phyloP scores from a whole-genome alignment of 2,797 vertebrate species.

The Orientallactaga sibirica region DNA sequence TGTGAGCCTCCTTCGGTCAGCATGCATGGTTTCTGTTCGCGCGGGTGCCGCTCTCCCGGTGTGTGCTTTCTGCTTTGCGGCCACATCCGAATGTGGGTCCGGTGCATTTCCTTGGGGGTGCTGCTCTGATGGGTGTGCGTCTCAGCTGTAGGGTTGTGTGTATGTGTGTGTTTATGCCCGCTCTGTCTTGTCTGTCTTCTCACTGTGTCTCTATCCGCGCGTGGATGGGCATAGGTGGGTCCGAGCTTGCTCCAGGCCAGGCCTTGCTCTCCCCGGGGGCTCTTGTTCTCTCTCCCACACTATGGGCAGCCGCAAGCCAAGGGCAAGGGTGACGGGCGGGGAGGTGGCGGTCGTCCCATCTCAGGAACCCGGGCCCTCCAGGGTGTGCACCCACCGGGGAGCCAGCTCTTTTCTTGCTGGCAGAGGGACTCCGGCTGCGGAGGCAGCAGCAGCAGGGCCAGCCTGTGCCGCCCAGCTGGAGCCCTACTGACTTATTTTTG shows the following conservation, averaged over 20 bases:
- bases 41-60: neutral
- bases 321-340: neutral
- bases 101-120: conserved; percentile 31
- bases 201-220: neutral
- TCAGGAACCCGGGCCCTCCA: neutral
- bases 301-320: neutral
- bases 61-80: conserved; percentile 23
- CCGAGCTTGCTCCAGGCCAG: neutral
- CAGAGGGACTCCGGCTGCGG: conserved; percentile 12
- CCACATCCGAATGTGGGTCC: conserved; percentile 1
- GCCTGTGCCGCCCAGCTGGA: conserved; percentile 74
- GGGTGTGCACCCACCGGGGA: conserved; percentile 8
- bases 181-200: conserved; percentile 31
- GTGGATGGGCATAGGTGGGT: conserved; percentile 17
- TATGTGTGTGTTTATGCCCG: neutral
- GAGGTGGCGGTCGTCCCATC: conserved; percentile 19
- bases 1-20: neutral
- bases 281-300: neutral
- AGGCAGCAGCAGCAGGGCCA: neutral
- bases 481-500: conserved; percentile 82
- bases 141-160: neutral
- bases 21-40: neutral
- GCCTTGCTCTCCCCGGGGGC: neutral
- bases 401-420: conserved; percentile 67
- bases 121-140: neutral